These are phyloP conservation scores for Bimastos eiseni DNA, from an alignment of 2,888 invertebrate species.

Conservation along the genomic window DNA sequence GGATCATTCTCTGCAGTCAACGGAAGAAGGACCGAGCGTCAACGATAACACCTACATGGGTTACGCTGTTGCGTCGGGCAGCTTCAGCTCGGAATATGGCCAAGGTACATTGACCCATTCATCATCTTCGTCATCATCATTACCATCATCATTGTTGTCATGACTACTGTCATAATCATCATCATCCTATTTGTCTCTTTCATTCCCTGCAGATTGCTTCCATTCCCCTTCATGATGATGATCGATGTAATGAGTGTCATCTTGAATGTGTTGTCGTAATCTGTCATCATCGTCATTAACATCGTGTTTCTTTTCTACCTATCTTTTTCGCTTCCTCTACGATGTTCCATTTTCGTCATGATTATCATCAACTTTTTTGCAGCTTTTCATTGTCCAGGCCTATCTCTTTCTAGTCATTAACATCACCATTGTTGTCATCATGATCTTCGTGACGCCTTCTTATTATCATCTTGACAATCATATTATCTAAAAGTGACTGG, in stretches of 20 bases:
- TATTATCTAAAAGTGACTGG: too few species aligned
- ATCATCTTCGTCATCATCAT: background rate
- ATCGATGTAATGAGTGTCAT: background rate
- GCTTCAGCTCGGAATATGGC: background rate
- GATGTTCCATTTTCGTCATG: background rate
- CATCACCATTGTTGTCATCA: too few species aligned
- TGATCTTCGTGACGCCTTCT: too few species aligned
- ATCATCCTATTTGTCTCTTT: background rate
- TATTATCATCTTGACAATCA: too few species aligned
- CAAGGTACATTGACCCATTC: background rate
- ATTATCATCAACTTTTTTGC: background rate
- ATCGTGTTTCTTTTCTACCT: background rate
- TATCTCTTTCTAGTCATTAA: too few species aligned
- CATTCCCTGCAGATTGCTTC: background rate
- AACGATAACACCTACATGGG: slow-evolving; percentile 6
- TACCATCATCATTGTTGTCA: background rate
- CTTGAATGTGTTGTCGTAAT: background rate
- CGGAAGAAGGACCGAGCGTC: background rate
- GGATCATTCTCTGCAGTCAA: background rate
- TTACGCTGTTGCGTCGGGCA: slow-evolving; percentile 14
- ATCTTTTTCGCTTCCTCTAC: background rate
- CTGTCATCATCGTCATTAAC: too few species aligned
- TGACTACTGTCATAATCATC: background rate
- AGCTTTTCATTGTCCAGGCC: too few species aligned
- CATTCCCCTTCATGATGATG: too few species aligned